Evolutionary conservation across 2,797 vertebrate species (phyloP).

Genomic region (Pitangus sulphuratus): DNA sequence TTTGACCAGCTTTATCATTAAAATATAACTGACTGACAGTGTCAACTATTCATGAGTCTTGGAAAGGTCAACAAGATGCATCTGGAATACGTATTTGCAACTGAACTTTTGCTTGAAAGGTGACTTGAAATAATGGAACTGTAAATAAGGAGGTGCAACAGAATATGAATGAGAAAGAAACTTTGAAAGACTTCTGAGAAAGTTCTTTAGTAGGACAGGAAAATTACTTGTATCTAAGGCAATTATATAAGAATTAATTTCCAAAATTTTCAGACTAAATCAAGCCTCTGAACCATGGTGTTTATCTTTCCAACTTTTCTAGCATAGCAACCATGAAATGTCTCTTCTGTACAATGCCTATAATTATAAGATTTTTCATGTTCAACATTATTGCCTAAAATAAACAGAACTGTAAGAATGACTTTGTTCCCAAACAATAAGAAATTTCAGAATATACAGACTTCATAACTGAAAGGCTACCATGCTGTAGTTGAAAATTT

Average conservation of each 20-base stretch:
- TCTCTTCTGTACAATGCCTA: background rate
- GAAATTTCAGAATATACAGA: background rate
- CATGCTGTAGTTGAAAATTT: background rate
- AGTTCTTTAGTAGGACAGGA: background rate
- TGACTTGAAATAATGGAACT: conserved; percentile 39
- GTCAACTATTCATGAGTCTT: background rate
- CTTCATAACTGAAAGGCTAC: background rate
- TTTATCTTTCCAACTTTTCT: background rate
- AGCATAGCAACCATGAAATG: background rate
- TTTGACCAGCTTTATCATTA: background rate
- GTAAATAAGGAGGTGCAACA: conserved; percentile 5
- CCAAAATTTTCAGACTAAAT: background rate
- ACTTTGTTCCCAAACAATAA: background rate
- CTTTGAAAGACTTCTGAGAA: background rate
- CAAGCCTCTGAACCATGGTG: background rate
- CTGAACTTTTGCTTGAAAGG: conserved; percentile 42
- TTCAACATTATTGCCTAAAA: background rate
- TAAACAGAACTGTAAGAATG: background rate
- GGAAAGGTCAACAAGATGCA: conserved; percentile 32
- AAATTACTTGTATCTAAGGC: background rate
- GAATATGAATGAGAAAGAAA: conserved; percentile 24
- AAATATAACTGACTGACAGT: conserved; percentile 18
- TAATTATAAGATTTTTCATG: background rate
- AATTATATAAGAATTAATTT: background rate
- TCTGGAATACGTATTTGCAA: background rate